Evolutionary conservation across 2,113 vertebrate genomes (phyloP).

Genomic region (Suncus etruscus): DNA sequence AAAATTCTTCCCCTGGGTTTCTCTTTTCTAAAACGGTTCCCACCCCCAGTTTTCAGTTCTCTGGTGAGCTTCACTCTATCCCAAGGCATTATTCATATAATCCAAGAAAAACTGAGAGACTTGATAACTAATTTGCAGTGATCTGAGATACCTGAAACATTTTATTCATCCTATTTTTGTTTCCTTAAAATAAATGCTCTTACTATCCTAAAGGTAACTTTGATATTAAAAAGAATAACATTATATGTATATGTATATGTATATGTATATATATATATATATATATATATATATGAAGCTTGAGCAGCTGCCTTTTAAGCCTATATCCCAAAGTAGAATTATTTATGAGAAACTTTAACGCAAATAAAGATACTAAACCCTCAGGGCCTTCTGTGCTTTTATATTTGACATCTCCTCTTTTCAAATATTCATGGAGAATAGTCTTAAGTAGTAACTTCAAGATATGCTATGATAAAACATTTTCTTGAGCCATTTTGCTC

Average conservation of each 20-base stretch:
- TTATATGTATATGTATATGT: conserved; percentile 64
- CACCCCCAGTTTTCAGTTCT: not conserved
- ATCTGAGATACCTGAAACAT: conserved; percentile 64
- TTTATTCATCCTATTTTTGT: conserved; percentile 75
- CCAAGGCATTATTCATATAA: conserved; percentile 71
- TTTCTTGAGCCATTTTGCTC: conserved; percentile 38
- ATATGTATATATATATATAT: conserved; percentile 55
- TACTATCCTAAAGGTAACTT: conserved; percentile 73
- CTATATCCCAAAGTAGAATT: conserved; percentile 73
- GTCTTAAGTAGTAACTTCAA: conserved; percentile 69
- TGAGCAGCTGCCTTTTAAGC: conserved; percentile 61
- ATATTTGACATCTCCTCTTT: conserved; percentile 71
- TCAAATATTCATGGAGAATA: conserved; percentile 76
- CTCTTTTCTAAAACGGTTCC: conserved; percentile 44
- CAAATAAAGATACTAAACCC: conserved; percentile 77
- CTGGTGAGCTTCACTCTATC: conserved; percentile 57
- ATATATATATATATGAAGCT: conserved; percentile 56
- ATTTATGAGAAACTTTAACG: conserved; percentile 75
- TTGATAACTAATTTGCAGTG: conserved; percentile 76
- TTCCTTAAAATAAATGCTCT: conserved; percentile 71
- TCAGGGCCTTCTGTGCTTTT: conserved; percentile 61
- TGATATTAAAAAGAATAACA: conserved; percentile 76
- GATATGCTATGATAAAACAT: conserved; percentile 58
- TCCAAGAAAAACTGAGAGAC: conserved; percentile 64
- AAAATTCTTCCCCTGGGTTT: conserved; percentile 62